A percentile compares a stretch with the other conserved stretches of the same genome.
phyloP scores from a whole-genome alignment of 1,140 invertebrate species.

The Sipha flava region DNA sequence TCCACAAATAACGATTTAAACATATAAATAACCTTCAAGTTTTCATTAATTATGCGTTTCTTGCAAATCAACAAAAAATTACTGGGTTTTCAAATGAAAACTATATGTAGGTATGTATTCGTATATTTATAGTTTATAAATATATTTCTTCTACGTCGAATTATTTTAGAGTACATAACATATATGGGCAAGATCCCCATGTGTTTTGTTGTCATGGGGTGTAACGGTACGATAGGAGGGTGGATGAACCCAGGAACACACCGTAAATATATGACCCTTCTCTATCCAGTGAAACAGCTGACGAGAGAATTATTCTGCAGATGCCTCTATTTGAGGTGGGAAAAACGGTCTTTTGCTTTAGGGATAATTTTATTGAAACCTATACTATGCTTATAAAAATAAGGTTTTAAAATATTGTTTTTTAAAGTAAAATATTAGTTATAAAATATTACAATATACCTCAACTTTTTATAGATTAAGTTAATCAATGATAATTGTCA shows the following conservation, averaged over 20 bases:
- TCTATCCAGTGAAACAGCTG: neutral
- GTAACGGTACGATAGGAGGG: slow-evolving; percentile 20
- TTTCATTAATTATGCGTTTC: too few relatives aligned
- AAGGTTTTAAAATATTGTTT: neutral
- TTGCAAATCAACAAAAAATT: too few relatives aligned
- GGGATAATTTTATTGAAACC: neutral
- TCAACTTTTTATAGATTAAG: too few relatives aligned
- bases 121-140: too few relatives aligned
- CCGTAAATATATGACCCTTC: slow-evolving; percentile 1
- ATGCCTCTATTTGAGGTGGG: neutral
- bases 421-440: neutral
- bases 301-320: slow-evolving; percentile 21
- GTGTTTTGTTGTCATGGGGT: slow-evolving; percentile 9
- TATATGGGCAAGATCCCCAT: neutral
- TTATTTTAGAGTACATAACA: neutral
- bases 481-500: too few relatives aligned
- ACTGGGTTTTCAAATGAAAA: too few relatives aligned
- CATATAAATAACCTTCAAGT: too few relatives aligned
- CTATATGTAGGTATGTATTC: too few relatives aligned
- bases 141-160: neutral
- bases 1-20: neutral
- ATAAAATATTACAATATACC: too few relatives aligned
- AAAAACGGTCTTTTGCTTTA: neutral
- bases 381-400: neutral
- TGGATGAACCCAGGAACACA: slow-evolving; percentile 6